Evolutionary conservation across 2,113 vertebrate species (phyloP), one percentile per base, ranked within the genome.

Genomic region (Gymnocephalus cernua): DNA sequence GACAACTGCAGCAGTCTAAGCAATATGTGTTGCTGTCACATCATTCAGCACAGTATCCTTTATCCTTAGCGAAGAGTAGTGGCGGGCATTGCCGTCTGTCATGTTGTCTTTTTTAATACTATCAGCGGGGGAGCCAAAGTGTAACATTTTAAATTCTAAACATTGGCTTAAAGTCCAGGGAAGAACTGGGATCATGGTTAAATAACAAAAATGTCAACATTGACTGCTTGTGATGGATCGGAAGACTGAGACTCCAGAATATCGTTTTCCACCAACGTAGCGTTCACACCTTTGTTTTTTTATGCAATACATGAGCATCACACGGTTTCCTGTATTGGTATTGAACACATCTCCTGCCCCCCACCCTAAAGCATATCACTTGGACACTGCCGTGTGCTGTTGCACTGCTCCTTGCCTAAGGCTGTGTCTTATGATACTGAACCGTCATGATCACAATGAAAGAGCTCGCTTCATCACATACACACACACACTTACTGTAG

Each of bases 391-490:
- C 54, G 29, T 38, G 8, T 50, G 25, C 19, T 58, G 59, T 74
- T 70, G 23, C 15, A 19, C 61, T 61, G 38, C 21, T 62, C 47
- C 10, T 64, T 32, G 73, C 79, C 56, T 53, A 1, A 75, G 74
- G 87, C 65, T 81, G 11, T 58, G 76, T 79, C 69, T 80, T 75
- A 71, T 82, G 83, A 89, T 83, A 50, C 74, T 44, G 67, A 83
- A 58, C 32, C 2, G 4, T 67, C 78, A 80, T 61, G 84, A 86
- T 81, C 65, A 71, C 44, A 27, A 21, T 84, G 54, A 90, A 84
- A 86, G 70, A 81, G 74, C 27, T 79, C 2, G n/a, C 45, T 73
- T 84, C n/a, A 51, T 77, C 74, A 47, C 45, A 48, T 15, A 48
- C 47, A 48, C 47, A 48, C 47, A 48, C 47, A 48, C 47, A 48